Evolutionary conservation across 2,888 invertebrate genomes (phyloP), one percentile per base, ranked within the genome.

Genomic region (Pelosia muscerda): DNA sequence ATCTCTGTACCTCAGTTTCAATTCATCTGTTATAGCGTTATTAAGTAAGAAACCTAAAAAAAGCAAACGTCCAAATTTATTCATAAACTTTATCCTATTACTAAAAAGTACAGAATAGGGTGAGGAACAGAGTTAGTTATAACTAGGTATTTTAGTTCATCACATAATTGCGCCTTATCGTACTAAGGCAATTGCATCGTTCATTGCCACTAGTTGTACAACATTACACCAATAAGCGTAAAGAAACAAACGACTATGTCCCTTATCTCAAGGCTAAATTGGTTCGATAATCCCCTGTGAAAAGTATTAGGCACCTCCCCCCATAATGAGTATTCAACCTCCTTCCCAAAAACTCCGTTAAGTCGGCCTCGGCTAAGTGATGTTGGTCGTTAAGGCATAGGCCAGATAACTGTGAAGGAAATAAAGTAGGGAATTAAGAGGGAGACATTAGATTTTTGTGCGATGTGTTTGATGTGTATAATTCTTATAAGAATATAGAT

Each of bases 351-450:
- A 72, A 77, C 68, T 71, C 66, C 72, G 71, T 75, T 68, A 75
- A 79, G 59, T 66, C 65, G 67, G 60, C 63, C 68, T 63, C 68
- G 38, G 56, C 75, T 78, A 79, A 80, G 80, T 80, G 75, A 80
- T 80, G 80, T 77, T 64, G 60, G 65, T 75, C 78, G 74, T 79
- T 77, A 79, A 74, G 68, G 53, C 69, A 70, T 66, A 73, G 77
- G 65, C 65, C 66, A 74, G 78, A 80, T 79, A 79, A 71, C 78
- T 68, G 60, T n/a, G 66, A 53, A 68, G 69, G 60, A 28, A 66
- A 61, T 66, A 66, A 66, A 61, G 42, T 66, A 42, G 22, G 42
- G 42, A 25, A 55, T 61, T 61, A 42, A 38, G 54, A 34, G 4
- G 15, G 11, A 22, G 49, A 23, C 56, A 9, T 49, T 49, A 6